These are phyloP conservation scores for Yponomeuta malinellus DNA, from an alignment of 2,888 invertebrate genomes.

Conservation along the genomic window DNA sequence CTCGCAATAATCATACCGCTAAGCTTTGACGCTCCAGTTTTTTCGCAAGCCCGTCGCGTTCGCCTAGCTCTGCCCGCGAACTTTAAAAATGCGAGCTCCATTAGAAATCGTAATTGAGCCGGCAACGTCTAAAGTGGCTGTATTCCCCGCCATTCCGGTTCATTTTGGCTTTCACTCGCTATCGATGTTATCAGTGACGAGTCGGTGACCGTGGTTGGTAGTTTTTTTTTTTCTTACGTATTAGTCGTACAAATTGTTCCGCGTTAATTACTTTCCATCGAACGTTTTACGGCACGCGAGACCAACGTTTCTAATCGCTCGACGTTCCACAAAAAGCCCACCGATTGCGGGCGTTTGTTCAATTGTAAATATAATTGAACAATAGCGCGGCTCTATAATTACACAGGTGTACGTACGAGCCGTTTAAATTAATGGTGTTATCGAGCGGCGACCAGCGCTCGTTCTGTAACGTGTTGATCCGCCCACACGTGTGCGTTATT, in stretches of 20 bases:
- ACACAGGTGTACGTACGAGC: conserved; percentile 37
- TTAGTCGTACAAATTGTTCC: conserved; percentile 46
- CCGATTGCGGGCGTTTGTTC: conserved; percentile 37
- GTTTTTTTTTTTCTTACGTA: conserved; percentile 44
- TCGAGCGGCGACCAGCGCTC: conserved; percentile 32
- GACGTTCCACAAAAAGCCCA: conserved; percentile 33
- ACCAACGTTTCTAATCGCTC: conserved; percentile 37
- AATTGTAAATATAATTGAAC: conserved; percentile 51
- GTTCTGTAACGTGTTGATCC: conserved; percentile 27
- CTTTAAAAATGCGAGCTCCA: conserved; percentile 41
- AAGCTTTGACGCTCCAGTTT: conserved; percentile 53
- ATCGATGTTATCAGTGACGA: conserved; percentile 42
- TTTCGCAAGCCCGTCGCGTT: conserved; percentile 28
- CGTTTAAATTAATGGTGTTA: conserved; percentile 44
- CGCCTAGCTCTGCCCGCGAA: conserved; percentile 29
- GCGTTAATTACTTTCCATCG: conserved; percentile 46
- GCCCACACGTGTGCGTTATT: conserved; percentile 14
- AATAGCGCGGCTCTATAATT: conserved; percentile 41
- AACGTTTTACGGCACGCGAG: conserved; percentile 47
- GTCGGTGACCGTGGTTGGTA: conserved; percentile 32
- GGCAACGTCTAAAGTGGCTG: conserved; percentile 8
- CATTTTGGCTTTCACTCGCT: conserved; percentile 24
- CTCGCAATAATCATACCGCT: conserved; percentile 54
- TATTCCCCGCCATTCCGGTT: conserved; percentile 24
- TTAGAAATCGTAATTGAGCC: conserved; percentile 47